phyloP scores from a whole-genome alignment of 2,888 invertebrate species.

The Volucella bombylans region DNA sequence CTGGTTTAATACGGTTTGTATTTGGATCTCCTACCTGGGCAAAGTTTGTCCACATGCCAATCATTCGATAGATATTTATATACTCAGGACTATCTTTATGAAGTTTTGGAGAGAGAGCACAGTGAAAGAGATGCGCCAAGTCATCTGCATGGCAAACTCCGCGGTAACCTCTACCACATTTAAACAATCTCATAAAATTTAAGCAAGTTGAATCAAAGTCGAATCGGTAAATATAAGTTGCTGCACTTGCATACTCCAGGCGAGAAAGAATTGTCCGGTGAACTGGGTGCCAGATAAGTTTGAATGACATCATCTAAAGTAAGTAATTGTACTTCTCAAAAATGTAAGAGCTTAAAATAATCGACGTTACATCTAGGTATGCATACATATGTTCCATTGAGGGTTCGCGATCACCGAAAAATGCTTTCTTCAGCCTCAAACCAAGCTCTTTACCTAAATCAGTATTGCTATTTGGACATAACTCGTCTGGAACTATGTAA shows the following conservation, averaged over 20 bases:
- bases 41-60: slow-evolving; percentile 80
- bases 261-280: slow-evolving; percentile 79
- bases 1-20: slow-evolving; percentile 77
- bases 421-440: slow-evolving; percentile 76
- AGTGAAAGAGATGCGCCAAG: slow-evolving; percentile 79
- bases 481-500: slow-evolving; percentile 77
- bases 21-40: slow-evolving; percentile 80
- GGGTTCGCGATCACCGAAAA: slow-evolving; percentile 78
- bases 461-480: slow-evolving; percentile 74
- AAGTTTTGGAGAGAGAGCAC: slow-evolving; percentile 76
- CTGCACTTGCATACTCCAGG: slow-evolving; percentile 77
- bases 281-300: slow-evolving; percentile 77
- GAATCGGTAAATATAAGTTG: slow-evolving; percentile 80
- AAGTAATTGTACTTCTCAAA: neutral
- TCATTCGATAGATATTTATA: slow-evolving; percentile 79
- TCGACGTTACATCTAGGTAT: slow-evolving; percentile 78
- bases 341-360: neutral
- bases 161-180: slow-evolving; percentile 78
- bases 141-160: slow-evolving; percentile 81
- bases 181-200: slow-evolving; percentile 78
- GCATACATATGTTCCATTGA: slow-evolving; percentile 78
- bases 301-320: slow-evolving; percentile 78
- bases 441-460: slow-evolving; percentile 76
- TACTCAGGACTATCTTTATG: slow-evolving; percentile 79
- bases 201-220: slow-evolving; percentile 81